Base-by-base conservation (phyloP, 2,113 vertebrate species). In the Dasyurus viverrinus region DNA sequence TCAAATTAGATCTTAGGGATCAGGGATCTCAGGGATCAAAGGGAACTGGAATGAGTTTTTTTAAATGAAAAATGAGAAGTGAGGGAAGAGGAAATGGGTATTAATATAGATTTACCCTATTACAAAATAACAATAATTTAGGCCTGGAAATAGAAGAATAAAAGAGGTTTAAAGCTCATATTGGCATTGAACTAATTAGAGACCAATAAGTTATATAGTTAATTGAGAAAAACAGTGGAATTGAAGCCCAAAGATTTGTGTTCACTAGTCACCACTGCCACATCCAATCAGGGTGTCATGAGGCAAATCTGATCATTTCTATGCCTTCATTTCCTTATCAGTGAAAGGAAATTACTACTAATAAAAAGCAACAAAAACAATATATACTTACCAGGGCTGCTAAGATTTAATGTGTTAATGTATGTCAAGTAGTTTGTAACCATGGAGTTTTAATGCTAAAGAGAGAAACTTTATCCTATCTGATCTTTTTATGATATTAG, bases 21-120 rank as follows among this genome's bases (percentile, higher is more conserved):
- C 50, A 52, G 50, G 50, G 50, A 52, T 52, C 50, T 52, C 50
- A 47, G 25, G 2, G 52, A 23, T 76, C 7, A 14, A 2, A 10
- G 2, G 2, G 2, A 16, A 53, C 10, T 42, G n/a, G 9, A 92
- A 7, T 52, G 6, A 92, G 91, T 93, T 47, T 6, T 89, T 36
- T 11, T 16, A 57, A 91, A 42, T 60, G 27, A 53, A 60, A 11
- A 11, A 10, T 36, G 6, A 19, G 8, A 50, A 8, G 8, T 36
- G 50, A 84, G 26, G 46, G 91, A 94, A 48, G 5, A 91, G 30
- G 60, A 68, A 68, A 0, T 47, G n/a, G 90, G 25, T 50, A 90
- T 26, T 48, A n/a, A 19, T 1, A 0, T 30, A 3, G 0, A 9
- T 25, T 89, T 12, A 25, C 12, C 50, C 0, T 23, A 22, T 60